A percentile compares a stretch with the other conserved stretches of the same genome.
Conservation (phyloP, 92 coral and sea anemone species). For the Palythoa grandiflora region DNA sequence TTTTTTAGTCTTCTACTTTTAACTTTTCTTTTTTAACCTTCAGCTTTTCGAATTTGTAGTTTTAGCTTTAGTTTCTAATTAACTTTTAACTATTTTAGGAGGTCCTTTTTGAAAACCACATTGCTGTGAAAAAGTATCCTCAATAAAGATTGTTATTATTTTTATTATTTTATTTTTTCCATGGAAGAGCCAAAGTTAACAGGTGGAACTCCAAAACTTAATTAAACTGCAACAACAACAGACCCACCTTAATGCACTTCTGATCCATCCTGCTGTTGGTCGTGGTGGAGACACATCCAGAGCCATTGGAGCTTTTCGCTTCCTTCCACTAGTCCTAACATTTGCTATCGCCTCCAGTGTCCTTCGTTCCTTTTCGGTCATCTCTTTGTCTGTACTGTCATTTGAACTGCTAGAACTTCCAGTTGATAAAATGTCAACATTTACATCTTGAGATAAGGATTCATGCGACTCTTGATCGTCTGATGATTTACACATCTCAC, state of each 20-base stretch:
- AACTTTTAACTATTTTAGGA: too few relatives aligned
- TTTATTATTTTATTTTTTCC: too few relatives aligned
- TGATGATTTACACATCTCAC: constrained; percentile 31
- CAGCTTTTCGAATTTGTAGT: too few relatives aligned
- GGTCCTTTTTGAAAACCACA: too few relatives aligned
- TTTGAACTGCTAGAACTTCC: constrained; percentile 61
- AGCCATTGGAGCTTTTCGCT: constrained; percentile 92
- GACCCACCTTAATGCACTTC: constrained; percentile 81
- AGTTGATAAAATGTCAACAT: constrained; percentile 65
- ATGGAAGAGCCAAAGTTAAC: too few relatives aligned
- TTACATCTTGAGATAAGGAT: constrained; percentile 31
- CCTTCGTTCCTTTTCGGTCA: constrained; percentile 81
- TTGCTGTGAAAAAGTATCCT: too few relatives aligned
- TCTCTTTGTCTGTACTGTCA: constrained; percentile 57
- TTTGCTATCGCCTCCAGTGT: constrained; percentile 88
- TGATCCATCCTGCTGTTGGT: constrained; percentile 93
- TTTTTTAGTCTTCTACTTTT: too few relatives aligned
- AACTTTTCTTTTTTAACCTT: too few relatives aligned
- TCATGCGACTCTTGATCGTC: constrained; percentile 25
- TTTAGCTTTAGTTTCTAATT: too few relatives aligned
- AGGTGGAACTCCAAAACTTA: not conserved
- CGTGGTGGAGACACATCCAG: constrained; percentile 86
- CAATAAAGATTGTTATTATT: too few relatives aligned
- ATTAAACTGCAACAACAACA: not conserved
- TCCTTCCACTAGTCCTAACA: constrained; percentile 97